Evolutionary conservation across 1,140 invertebrate genomes (phyloP).

Genomic region (Phymorhynchus buccinoides): DNA sequence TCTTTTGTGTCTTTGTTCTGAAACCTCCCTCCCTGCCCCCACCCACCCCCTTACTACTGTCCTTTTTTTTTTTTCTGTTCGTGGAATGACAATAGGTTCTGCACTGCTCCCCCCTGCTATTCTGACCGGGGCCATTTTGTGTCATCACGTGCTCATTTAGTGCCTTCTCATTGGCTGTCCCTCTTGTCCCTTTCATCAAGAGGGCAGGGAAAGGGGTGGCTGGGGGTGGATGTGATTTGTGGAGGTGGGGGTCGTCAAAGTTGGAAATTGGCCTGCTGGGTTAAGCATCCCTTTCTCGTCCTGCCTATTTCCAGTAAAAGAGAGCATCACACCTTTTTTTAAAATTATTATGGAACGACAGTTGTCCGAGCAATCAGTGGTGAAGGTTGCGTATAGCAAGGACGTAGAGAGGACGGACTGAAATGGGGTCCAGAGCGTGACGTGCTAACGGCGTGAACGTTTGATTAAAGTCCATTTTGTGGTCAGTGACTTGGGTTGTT

Average conservation of each 20-base stretch:
- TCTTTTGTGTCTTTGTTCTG: background rate
- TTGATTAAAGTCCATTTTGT: no score
- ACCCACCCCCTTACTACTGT: background rate
- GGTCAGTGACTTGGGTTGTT: no score
- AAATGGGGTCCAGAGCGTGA: no score
- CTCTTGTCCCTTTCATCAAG: slow-evolving; percentile 17
- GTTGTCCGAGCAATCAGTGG: no score
- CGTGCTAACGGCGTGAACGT: no score
- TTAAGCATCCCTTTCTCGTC: background rate
- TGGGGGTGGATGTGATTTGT: no score
- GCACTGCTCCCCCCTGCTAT: background rate
- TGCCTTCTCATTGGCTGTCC: background rate
- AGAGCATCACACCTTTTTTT: background rate
- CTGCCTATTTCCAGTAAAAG: background rate
- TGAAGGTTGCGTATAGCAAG: no score
- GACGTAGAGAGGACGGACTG: no score
- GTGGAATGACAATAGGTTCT: background rate
- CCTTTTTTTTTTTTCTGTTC: no score
- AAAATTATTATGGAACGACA: no score
- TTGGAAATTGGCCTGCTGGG: background rate
- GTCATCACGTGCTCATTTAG: background rate
- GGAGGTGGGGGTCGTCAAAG: no score
- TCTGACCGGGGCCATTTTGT: background rate
- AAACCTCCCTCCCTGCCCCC: background rate
- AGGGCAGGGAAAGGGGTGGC: background rate